Conservation (phyloP, 2,888 invertebrate species). For the Hydrotaea diabolus region DNA sequence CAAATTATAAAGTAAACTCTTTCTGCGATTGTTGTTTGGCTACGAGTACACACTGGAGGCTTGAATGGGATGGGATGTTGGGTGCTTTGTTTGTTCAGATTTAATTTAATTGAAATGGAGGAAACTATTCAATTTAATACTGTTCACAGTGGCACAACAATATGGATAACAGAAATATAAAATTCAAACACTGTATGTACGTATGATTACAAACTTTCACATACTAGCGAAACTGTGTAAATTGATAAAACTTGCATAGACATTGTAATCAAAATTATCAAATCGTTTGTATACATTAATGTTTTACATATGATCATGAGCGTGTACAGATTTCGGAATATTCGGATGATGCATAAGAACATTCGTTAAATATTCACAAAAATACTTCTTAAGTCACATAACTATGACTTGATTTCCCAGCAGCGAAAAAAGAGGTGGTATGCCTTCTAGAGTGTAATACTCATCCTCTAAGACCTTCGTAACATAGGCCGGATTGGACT, state of each 20-base stretch:
- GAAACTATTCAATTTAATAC: constrained; percentile 67
- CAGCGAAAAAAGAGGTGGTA: too few species aligned
- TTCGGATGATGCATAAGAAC: background rate
- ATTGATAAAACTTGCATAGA: constrained; percentile 39
- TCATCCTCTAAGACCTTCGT: too few species aligned
- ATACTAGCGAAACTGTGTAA: constrained; percentile 50
- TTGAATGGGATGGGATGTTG: background rate
- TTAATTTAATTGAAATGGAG: constrained; percentile 68
- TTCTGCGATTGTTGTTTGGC: constrained; percentile 4
- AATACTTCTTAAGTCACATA: too few species aligned
- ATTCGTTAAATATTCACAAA: too few species aligned
- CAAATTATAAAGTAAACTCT: background rate
- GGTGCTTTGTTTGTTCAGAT: constrained; percentile 32
- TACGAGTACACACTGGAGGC: background rate
- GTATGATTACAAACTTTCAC: constrained; percentile 33
- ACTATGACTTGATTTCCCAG: too few species aligned
- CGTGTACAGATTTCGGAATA: background rate
- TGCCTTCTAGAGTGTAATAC: too few species aligned
- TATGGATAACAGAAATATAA: background rate
- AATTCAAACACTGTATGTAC: constrained; percentile 1
- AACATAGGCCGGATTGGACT: too few species aligned
- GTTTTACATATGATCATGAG: background rate
- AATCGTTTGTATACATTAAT: background rate
- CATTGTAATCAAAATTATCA: background rate
- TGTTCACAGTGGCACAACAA: constrained; percentile 2